A percentile compares a stretch with the other conserved stretches of the same genome.
Evolutionary conservation across 2,888 invertebrate genomes (phyloP).

Genomic region (Lepetodrilus schrolli): DNA sequence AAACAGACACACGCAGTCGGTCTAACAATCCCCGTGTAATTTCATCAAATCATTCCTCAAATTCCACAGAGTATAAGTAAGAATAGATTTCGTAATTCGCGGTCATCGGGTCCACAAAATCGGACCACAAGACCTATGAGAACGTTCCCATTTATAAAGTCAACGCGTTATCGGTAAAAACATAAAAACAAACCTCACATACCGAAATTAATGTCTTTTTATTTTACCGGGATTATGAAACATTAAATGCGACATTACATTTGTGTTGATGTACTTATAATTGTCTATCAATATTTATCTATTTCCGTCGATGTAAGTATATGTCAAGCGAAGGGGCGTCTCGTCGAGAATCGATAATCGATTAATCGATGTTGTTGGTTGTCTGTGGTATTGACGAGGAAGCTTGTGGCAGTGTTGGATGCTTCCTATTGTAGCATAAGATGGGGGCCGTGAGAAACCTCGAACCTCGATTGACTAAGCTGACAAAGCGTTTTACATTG

Average conservation of each 20-base stretch:
- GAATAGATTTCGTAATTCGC: too few species aligned
- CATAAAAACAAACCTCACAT: too few species aligned
- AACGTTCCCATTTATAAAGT: too few species aligned
- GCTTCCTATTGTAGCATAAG: background rate
- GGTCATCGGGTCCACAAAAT: too few species aligned
- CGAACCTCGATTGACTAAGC: background rate
- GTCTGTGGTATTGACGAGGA: slow-evolving; percentile 1
- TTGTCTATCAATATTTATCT: slow-evolving; percentile 24
- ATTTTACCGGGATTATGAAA: background rate
- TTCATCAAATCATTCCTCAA: too few species aligned
- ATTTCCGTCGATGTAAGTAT: slow-evolving; percentile 14
- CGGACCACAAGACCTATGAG: too few species aligned
- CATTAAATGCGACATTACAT: background rate
- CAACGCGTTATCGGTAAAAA: too few species aligned
- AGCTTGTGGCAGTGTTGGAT: background rate
- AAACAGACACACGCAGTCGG: too few species aligned
- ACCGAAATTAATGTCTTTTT: background rate
- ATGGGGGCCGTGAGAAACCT: slow-evolving; percentile 6
- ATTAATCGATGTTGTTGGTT: background rate
- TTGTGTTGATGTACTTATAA: background rate
- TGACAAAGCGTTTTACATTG: background rate
- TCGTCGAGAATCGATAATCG: background rate
- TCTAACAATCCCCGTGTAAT: too few species aligned
- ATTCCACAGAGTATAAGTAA: too few species aligned
- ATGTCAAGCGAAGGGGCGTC: slow-evolving; percentile 13